Base-by-base conservation (phyloP, 2,888 invertebrate genomes). In the Ernsta delagoae region DNA sequence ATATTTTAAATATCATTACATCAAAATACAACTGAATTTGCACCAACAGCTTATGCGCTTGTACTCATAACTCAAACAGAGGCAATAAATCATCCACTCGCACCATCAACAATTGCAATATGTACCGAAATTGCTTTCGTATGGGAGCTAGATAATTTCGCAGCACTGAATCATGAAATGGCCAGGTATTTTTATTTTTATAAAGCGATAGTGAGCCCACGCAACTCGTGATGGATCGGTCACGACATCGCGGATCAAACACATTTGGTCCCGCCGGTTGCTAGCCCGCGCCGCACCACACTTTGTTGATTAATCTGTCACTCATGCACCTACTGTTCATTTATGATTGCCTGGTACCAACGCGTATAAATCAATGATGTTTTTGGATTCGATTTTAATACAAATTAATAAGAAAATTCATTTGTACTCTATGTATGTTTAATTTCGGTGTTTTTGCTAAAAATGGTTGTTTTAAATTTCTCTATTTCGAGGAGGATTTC, bases 151-250 rank as follows among this genome's bases (percentile, higher is more conserved):
- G 53, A 65, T 68, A 69, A 68, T 70, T 69, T 57, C 57, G 59
- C 59, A 36, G 56, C 64, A 24, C 63, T 75, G 74, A 75, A 70
- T 74, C 74, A 75, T 41, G 53, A 71, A 68, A 62, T 67, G 48
- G 62, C 48, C 75, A 74, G 75, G 75, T 75, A 75, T 77, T 76
- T 74, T 75, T 75, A 74, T 48, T 48, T 48, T 48, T 12, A 12
- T 74, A 74, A 72, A 75, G 76, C 75, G 75, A 76, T 75, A 65
- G 71, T 70, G 61, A 70, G 50, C 73, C 76, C 75, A 75, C 76
- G 70, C 71, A 8, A 8, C 11, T 48, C 53, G 31, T 70, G 71
- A 71, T 70, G 70, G 71, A 70, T 71, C 43, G 61, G 63, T 36
- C 59, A 65, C 72, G 69, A 72, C 71, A 39, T n/a, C 4, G n/a